phyloP scores from a whole-genome alignment of 1,140 invertebrate genomes.

The Maconellicoccus hirsutus region DNA sequence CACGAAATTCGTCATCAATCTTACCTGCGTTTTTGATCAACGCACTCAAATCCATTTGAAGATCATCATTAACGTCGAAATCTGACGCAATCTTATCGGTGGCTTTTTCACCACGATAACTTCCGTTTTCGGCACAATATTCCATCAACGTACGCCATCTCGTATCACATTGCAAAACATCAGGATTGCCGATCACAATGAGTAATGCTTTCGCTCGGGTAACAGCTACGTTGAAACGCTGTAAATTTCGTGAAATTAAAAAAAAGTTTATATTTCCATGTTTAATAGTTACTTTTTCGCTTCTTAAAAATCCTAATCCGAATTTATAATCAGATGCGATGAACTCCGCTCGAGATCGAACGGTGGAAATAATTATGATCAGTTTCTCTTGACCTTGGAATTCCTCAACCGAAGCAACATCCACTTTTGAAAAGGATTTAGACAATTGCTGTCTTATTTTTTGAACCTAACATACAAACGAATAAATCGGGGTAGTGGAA shows the following conservation, averaged over 20 bases:
- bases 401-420: slow-evolving; percentile 89
- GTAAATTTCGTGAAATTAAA: neutral
- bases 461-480: neutral
- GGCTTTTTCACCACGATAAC: neutral
- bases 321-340: slow-evolving; percentile 42
- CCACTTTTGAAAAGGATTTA: neutral
- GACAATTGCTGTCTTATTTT: neutral
- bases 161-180: slow-evolving; percentile 44
- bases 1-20: neutral
- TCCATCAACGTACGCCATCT: slow-evolving; percentile 40
- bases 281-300: neutral
- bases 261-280: neutral
- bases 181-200: slow-evolving; percentile 69
- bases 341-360: slow-evolving; percentile 39
- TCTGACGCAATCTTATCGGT: neutral
- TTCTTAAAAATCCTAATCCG: slow-evolving; percentile 53
- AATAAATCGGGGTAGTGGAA: neutral
- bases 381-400: slow-evolving; percentile 88
- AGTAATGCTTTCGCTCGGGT: slow-evolving; percentile 65
- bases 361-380: slow-evolving; percentile 76
- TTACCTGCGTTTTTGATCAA: neutral
- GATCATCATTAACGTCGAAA: neutral
- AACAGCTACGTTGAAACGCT: slow-evolving; percentile 73
- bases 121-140: neutral
- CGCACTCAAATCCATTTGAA: neutral